Evolutionary conservation across 1,140 invertebrate species (phyloP), one percentile per base, ranked within the genome.

Genomic region (Drosophila baimaii): DNA sequence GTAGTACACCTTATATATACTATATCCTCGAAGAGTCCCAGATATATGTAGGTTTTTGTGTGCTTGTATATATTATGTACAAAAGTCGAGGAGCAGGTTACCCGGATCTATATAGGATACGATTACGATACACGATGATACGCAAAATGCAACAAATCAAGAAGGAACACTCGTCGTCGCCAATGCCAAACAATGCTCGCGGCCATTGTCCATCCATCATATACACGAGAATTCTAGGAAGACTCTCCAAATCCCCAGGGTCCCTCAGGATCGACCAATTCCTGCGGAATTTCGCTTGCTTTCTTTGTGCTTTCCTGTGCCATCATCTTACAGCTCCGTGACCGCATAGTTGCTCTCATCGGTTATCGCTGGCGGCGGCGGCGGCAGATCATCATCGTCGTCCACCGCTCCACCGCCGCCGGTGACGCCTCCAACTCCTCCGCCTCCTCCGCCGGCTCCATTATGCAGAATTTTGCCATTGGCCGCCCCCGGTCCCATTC

Each of bases 311-410:
- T 35, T 5, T 8, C 25, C 19, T 6, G 6, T 25, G 21, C 41
- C 74, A 61, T 41, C 74, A 61, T 41, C 52, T 90, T 92, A 92
- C 61, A 92, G 84, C 79, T 92, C 91, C 23, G 91, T 92, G 6
- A 92, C 91, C 49, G 91, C 91, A 77, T 92, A 92, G 63, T 92
- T 92, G 39, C 90, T 91, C 41, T 92, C 90, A 13, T 91, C 90
- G 52, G 85, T 91, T 79, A 91, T 90, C 69, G 86, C 89, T 57
- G 90, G 91, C 69, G 91, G 91, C 17, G 90, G 90, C 56, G 91
- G 88, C 37, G 91, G 91, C 72, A 82, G 76, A 39, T 89, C 80
- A 43, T 91, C 88, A 47, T 91, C 90, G 46, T 91, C 90, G 33
- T 91, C 90, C 54, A 80, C 66, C 8, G 58, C 29, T 27, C 49